Evolutionary conservation across 2,888 invertebrate species (phyloP), one percentile per base, ranked within the genome.

Genomic region (Caenorhabditis drosophilae): DNA sequence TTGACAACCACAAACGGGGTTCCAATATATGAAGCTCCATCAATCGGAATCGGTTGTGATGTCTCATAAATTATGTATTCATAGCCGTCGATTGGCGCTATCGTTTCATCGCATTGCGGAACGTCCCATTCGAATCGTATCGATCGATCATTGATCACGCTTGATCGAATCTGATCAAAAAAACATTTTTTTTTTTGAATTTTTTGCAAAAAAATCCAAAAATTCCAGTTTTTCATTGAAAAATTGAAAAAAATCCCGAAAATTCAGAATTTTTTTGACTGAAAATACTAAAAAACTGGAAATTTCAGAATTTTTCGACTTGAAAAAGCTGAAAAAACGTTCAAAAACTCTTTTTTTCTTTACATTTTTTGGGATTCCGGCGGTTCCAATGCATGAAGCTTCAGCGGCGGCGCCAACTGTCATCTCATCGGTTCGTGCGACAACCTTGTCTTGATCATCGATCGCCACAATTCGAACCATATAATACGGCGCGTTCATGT

Each of bases 11-110:
- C 75, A 7, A 68, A 58, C 12, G 78, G 70, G 12, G 62, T 61
- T 6, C 75, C 72, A 18, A 76, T 67, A 59, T 78, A 82, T 2
- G 79, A 79, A 23, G 80, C 72, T 12, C 71, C 68, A 20, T 80
- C 77, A 34, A 68, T 56, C 16, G 78, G 48, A 3, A 62, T 57
- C n/a, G 51, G 48, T 31, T 73, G 66, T 0, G 58, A 50, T 7
- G 73, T 68, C 41, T 78, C 68, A 57, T 75, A 76, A 22, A 71
- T 76, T 53, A 76, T 58, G 64, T 83, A 83, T 60, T 83, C 83
- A 58, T 80, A 83, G 34, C 83, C 81, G 36, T 81, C 76, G 47
- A 83, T 78, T 20, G 77, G 77, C 6, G 78, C 77, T 18, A 66
- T 66, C 9, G 69, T 55, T 41, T 82, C 80, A 44, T 81, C 80